Evolutionary conservation across 2,888 invertebrate species (phyloP).

Genomic region (Lasioglossum oenotherae): DNA sequence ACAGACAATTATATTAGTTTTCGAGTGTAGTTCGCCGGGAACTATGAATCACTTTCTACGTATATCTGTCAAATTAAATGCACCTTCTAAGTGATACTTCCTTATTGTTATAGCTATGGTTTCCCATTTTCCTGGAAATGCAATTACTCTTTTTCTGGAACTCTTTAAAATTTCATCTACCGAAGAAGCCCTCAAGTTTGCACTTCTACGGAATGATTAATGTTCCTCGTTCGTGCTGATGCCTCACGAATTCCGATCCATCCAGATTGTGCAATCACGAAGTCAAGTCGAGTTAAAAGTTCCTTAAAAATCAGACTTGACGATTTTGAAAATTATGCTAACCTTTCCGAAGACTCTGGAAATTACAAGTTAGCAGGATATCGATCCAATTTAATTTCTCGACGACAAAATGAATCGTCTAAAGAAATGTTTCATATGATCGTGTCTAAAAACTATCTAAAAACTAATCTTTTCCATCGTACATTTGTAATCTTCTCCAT

Average conservation of each 20-base stretch:
- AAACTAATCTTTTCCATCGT: no score
- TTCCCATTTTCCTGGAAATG: neutral
- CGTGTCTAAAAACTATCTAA: no score
- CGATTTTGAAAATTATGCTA: neutral
- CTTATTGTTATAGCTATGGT: neutral
- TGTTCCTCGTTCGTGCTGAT: neutral
- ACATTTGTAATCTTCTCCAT: no score
- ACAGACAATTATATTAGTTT: neutral
- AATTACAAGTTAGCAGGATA: no score
- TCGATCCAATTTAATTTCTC: neutral
- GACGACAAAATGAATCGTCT: neutral
- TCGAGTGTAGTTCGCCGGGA: neutral
- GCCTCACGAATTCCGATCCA: neutral
- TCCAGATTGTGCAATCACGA: neutral
- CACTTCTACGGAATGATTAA: neutral
- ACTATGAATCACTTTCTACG: neutral
- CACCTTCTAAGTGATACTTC: neutral
- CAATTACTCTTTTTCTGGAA: neutral
- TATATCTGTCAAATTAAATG: neutral
- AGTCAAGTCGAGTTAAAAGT: neutral
- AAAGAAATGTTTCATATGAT: neutral
- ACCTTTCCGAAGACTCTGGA: no score
- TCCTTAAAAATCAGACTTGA: neutral
- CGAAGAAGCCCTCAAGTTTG: neutral
- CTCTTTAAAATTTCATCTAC: neutral